Conservation (phyloP, 2,797 vertebrate species). For the Pseudomugil tenellus region DNA sequence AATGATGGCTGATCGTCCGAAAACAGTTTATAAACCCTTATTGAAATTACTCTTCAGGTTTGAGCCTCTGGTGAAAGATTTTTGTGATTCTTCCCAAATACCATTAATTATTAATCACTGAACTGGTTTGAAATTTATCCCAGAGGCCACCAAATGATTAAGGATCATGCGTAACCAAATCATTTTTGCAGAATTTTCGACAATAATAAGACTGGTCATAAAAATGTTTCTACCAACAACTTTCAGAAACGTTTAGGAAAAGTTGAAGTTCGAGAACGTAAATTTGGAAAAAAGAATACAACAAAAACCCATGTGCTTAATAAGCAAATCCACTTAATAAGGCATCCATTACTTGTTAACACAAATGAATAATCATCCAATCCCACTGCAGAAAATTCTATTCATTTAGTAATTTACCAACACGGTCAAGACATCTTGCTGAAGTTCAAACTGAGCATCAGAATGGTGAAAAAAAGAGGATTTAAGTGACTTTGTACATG, state of each 20-base stretch:
- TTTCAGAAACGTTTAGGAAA: neutral
- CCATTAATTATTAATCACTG: neutral
- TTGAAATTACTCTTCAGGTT: neutral
- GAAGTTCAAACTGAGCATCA: no score
- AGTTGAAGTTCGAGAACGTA: neutral
- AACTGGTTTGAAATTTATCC: neutral
- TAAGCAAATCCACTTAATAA: no score
- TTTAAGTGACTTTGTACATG: no score
- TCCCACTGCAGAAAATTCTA: no score
- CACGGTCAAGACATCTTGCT: no score
- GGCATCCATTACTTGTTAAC: no score
- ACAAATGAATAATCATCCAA: no score
- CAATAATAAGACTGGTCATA: neutral
- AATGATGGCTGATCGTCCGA: conserved; percentile 15
- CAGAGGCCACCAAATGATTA: neutral
- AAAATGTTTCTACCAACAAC: neutral
- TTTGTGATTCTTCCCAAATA: neutral
- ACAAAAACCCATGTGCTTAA: neutral
- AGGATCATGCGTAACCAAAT: neutral
- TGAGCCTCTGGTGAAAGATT: neutral
- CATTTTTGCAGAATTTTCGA: neutral
- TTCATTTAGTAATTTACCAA: no score
- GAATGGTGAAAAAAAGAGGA: no score
- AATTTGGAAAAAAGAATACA: neutral
- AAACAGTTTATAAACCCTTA: neutral